Conservation (phyloP, 2,797 vertebrate genomes). For the Acipenser oxyrinchus region DNA sequence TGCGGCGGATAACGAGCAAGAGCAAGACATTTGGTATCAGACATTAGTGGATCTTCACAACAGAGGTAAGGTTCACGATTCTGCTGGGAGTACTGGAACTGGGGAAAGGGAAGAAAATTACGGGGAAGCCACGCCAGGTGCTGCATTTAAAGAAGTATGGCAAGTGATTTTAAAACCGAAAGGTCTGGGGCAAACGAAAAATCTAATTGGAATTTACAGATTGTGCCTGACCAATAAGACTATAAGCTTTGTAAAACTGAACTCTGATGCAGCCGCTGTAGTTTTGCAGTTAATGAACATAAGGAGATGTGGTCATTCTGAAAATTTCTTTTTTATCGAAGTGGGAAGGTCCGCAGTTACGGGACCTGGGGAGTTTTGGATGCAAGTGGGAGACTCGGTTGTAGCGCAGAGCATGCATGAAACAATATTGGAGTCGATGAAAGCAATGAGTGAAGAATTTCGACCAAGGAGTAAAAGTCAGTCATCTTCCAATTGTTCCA, state of each 20-base stretch:
- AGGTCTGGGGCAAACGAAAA: constrained; percentile 77
- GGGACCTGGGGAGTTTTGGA: constrained; percentile 79
- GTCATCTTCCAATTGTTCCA: constrained; percentile 77
- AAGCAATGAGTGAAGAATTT: constrained; percentile 81
- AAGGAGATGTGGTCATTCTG: constrained; percentile 75
- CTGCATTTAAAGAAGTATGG: constrained; percentile 81
- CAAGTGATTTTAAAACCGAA: constrained; percentile 83
- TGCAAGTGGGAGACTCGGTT: constrained; percentile 81
- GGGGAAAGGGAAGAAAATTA: constrained; percentile 50
- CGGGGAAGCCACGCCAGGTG: constrained; percentile 62
- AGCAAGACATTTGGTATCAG: constrained; percentile 80
- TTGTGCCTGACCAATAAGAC: constrained; percentile 81
- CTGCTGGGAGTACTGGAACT: constrained; percentile 36
- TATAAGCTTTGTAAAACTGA: constrained; percentile 79
- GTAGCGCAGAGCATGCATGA: constrained; percentile 84
- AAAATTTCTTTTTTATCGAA: constrained; percentile 85
- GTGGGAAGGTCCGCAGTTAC: constrained; percentile 78
- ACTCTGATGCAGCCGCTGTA: constrained; percentile 74
- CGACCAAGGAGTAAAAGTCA: constrained; percentile 80
- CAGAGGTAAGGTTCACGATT: constrained; percentile 65
- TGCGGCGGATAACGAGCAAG: constrained; percentile 72
- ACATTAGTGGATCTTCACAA: constrained; percentile 74
- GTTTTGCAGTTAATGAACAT: constrained; percentile 82
- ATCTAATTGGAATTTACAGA: constrained; percentile 79
- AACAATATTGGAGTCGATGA: constrained; percentile 80